Conservation (phyloP, 2,797 vertebrate genomes). For the Gallinago stenura region DNA sequence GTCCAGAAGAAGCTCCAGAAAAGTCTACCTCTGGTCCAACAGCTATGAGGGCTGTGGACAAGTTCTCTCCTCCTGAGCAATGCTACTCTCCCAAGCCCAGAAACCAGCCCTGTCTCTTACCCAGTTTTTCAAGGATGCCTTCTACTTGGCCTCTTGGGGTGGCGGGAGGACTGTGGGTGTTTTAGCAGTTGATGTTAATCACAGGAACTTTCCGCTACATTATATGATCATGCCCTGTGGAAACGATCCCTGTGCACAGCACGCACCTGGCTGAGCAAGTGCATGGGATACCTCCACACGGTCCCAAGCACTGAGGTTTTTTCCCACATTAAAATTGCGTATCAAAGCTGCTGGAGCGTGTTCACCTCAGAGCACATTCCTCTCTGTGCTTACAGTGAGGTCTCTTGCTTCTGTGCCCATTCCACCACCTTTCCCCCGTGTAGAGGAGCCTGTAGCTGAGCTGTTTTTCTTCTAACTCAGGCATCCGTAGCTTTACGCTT, state of each 20-base stretch:
- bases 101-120: background rate
- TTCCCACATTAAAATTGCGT: background rate
- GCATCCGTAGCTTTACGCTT: background rate
- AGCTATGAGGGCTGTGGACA: background rate
- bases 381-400: background rate
- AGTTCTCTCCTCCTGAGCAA: accelerated
- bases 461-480: background rate
- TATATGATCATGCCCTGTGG: background rate
- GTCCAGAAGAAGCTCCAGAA: background rate
- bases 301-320: background rate
- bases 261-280: background rate
- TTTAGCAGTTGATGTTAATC: background rate
- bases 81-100: background rate
- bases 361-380: background rate
- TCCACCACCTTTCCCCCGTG: background rate
- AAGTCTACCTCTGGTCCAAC: background rate
- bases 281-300: background rate
- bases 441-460: background rate
- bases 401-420: background rate
- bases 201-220: background rate
- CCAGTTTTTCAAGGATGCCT: background rate
- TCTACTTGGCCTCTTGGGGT: background rate
- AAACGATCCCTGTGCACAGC: background rate
- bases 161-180: background rate
- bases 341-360: background rate